These are phyloP conservation scores for Plebejus argus DNA, from an alignment of 2,888 invertebrate genomes.

Conservation along the genomic window DNA sequence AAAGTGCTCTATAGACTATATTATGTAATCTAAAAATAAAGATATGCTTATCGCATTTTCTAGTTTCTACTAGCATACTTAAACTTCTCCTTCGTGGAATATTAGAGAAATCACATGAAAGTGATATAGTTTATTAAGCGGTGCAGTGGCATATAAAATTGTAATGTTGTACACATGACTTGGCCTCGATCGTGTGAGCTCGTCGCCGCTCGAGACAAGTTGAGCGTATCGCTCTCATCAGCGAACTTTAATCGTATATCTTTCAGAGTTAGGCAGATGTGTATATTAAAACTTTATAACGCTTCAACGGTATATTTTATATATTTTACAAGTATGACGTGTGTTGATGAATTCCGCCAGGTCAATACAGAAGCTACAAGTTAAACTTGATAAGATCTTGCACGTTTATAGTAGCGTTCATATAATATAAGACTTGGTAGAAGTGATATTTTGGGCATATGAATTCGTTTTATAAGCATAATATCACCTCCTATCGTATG, in stretches of 20 bases:
- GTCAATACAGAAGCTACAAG: no score
- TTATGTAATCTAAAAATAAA: no score
- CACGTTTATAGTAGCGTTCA: no score
- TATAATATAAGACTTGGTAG: no score
- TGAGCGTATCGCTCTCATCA: slow-evolving; percentile 17
- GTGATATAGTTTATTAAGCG: slow-evolving; percentile 11
- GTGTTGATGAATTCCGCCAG: no score
- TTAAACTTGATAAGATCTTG: no score
- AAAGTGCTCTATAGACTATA: no score
- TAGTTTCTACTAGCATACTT: no score
- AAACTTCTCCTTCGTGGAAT: background rate
- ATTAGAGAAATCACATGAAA: background rate
- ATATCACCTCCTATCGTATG: no score
- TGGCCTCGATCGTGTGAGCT: slow-evolving; percentile 1
- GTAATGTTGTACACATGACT: slow-evolving; percentile 13
- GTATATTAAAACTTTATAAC: background rate
- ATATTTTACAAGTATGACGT: background rate
- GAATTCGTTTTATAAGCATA: no score
- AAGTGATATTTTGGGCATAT: no score
- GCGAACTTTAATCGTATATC: slow-evolving; percentile 16
- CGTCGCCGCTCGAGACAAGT: background rate
- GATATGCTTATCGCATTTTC: no score
- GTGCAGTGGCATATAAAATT: slow-evolving; percentile 23
- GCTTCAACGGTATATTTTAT: background rate
- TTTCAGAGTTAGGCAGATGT: background rate